Evolutionary conservation across 2,888 invertebrate species (phyloP).

Genomic region (Hemithea aestivaria): DNA sequence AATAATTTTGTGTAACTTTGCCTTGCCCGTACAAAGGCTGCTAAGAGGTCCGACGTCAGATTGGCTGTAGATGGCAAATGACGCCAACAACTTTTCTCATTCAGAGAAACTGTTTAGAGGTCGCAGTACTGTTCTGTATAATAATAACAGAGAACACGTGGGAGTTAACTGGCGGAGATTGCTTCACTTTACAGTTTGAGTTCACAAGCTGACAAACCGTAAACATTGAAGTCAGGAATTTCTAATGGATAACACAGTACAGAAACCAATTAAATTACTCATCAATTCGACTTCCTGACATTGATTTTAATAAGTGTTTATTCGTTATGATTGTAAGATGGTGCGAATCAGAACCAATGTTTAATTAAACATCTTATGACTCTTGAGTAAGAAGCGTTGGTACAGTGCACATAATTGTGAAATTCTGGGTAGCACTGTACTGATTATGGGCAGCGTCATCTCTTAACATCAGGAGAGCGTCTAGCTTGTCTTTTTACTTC

Average conservation of each 20-base stretch:
- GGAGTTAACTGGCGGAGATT: slow-evolving; percentile 9
- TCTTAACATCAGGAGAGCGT: too few species aligned
- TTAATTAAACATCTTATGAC: too few species aligned
- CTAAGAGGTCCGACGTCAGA: too few species aligned
- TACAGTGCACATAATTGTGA: too few species aligned
- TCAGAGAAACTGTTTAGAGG: slow-evolving; percentile 13
- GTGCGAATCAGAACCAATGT: slow-evolving; percentile 1
- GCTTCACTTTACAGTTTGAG: slow-evolving; percentile 8
- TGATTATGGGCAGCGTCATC: too few species aligned
- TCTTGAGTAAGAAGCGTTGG: too few species aligned
- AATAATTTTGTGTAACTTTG: too few species aligned
- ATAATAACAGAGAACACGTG: slow-evolving; percentile 7
- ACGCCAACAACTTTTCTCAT: slow-evolving; percentile 12
- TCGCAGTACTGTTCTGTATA: slow-evolving; percentile 2
- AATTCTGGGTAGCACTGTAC: too few species aligned
- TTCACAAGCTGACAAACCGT: slow-evolving; percentile 2
- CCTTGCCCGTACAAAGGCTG: too few species aligned
- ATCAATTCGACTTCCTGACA: too few species aligned
- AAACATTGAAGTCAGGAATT: slow-evolving; percentile 8
- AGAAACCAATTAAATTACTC: slow-evolving; percentile 5
- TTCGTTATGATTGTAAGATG: slow-evolving; percentile 7
- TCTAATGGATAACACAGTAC: slow-evolving; percentile 12
- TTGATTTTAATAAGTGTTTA: slow-evolving; percentile 5
- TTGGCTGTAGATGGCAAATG: neutral
- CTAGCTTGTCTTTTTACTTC: too few species aligned